Base-by-base conservation (phyloP, 1,140 invertebrate genomes). In the Musca domestica region DNA sequence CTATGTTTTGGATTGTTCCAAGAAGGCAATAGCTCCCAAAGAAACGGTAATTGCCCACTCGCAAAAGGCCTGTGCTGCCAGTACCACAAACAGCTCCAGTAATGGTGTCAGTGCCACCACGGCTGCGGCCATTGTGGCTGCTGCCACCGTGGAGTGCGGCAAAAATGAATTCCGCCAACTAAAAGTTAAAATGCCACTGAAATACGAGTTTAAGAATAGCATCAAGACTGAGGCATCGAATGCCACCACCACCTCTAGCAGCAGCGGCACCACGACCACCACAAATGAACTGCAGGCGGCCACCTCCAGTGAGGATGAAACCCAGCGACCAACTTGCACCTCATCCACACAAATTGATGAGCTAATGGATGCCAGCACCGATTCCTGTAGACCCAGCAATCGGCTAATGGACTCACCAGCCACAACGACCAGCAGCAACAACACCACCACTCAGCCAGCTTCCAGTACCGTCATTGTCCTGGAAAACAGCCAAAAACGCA, bases 121-220 rank as follows among this genome's bases (percentile, higher is more conserved):
- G n/a, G n/a, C n/a, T n/a, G n/a, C n/a, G n/a, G n/a, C n/a, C n/a
- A n/a, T n/a, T n/a, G n/a, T 52, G 23, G 73, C n/a, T n/a, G n/a
- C n/a, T n/a, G n/a, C n/a, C n/a, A n/a, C n/a, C n/a, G n/a, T 71
- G n/a, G 76, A 77, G 41, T 20, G 83, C 47, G 61, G 83, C 68
- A 89, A 91, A 67, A 96, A 95, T 78, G 94, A 96, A 80, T 96
- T 93, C 74, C 87, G 94, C 46, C 95, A 95, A 82, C 92, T 96
- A 2, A 96, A 96, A 83, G 95, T 96, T 72, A 96, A 96, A 83
- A 95, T 96, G 86, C 89, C 91, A 6, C 91, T 92, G 77, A 93
- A 93, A 6, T 91, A 91, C 77, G 87, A 90, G 73, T 90, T 90
- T 78, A 88, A 90, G 77, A 84, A 86, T 61, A 84, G 85, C 67